Evolutionary conservation across 2,113 vertebrate genomes (phyloP).

Genomic region (Chaetorhynchus papuensis): DNA sequence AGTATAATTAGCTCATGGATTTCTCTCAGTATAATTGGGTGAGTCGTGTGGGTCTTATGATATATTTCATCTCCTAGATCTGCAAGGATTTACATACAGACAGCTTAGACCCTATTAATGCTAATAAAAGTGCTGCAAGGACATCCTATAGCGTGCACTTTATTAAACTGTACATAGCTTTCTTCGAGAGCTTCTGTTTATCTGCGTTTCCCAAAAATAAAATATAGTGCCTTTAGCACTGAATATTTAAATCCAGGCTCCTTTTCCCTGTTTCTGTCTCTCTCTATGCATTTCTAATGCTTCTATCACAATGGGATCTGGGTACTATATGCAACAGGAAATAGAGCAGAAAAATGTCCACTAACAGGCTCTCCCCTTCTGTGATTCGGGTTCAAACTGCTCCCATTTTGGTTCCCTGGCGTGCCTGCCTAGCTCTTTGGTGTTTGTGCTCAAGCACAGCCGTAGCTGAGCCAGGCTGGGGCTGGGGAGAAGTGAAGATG

Average conservation of each 20-base stretch:
- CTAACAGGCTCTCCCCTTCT: background rate
- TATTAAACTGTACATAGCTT: slow-evolving; percentile 27
- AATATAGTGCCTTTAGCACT: slow-evolving; percentile 36
- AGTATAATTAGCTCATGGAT: background rate
- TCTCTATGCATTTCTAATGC: slow-evolving; percentile 59
- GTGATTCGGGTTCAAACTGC: background rate
- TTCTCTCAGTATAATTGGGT: background rate
- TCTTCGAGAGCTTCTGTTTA: slow-evolving; percentile 32
- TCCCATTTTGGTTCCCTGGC: background rate
- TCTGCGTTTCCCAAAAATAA: slow-evolving; percentile 31
- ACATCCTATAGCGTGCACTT: background rate
- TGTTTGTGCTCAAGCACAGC: background rate
- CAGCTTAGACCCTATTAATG: slow-evolving; percentile 38
- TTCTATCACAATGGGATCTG: slow-evolving; percentile 25
- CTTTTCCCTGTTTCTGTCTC: background rate
- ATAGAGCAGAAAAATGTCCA: slow-evolving; percentile 39
- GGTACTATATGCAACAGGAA: slow-evolving; percentile 26
- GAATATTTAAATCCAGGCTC: slow-evolving; percentile 55
- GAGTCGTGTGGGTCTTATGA: background rate
- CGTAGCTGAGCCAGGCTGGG: background rate
- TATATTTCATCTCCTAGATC: slow-evolving; percentile 1
- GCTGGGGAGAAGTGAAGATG: background rate
- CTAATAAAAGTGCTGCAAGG: slow-evolving; percentile 27
- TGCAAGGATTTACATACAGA: slow-evolving; percentile 48
- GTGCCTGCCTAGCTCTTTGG: background rate